Base-by-base conservation (phyloP, 2,888 invertebrate species). In the Rhodophaea formosa region DNA sequence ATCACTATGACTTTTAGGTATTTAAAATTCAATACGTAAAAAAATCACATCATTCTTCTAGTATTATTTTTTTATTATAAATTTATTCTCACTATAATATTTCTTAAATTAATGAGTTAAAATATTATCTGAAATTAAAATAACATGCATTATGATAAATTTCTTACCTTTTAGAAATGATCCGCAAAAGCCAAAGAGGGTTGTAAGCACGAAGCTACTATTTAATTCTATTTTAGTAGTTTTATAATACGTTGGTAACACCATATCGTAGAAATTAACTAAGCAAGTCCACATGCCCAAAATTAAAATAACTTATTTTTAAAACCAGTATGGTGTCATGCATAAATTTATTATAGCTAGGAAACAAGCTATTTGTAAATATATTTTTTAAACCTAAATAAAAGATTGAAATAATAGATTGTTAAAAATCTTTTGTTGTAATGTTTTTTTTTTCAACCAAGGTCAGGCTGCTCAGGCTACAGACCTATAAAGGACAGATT, bases 161-260 rank as follows among this genome's bases (percentile, higher is more conserved):
- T 68, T 39, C 78, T 80, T 77, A 81, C 81, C 81, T 77, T 75
- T 61, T 60, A 55, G 45, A 45, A 43, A 44, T 49, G 35, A 10
- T 54, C 53, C 59, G 59, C 66, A 63, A 57, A 77, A 78, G 80
- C 77, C 77, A 75, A 68, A 67, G 8, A 61, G 67, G 53, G 63
- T 71, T 70, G 66, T 69, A 80, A 79, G 80, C 79, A 66, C 67
- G 55, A 80, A 80, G 80, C 79, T 75, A 73, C 75, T 80, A 79
- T 14, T 49, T 47, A 14, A 17, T 51, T 17, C 73, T 60, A 72
- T 61, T 71, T 73, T 75, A 72, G 75, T 76, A 77, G 63, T 59
- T 70, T 70, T 66, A 14, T 23, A 23, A 5, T 29, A 32, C 32
- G 10, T 15, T 32, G 32, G 49, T 32, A 51, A 51, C 16, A 46